Evolutionary conservation across 2,888 invertebrate genomes (phyloP).

Genomic region (Apodemia zela): DNA sequence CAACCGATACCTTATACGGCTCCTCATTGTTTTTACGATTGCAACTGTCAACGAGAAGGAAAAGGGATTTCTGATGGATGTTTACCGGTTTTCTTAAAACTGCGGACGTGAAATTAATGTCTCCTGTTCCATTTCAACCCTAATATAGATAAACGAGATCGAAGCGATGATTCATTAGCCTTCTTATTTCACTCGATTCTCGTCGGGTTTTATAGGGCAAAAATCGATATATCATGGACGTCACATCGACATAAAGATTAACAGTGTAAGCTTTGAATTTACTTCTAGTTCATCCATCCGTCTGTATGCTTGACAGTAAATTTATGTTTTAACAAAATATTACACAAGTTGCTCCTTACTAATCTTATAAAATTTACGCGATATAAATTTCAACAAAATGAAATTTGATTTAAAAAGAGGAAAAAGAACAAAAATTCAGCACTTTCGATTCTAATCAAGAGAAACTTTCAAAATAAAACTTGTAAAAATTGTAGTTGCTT

Average conservation of each 20-base stretch:
- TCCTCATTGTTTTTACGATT: constrained; percentile 57
- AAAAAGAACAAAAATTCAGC: too few species aligned
- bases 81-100: constrained; percentile 40
- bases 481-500: too few species aligned
- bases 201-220: neutral
- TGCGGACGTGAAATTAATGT: constrained; percentile 30
- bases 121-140: constrained; percentile 18
- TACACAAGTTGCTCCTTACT: too few species aligned
- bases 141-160: constrained; percentile 17
- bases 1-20: constrained; percentile 32
- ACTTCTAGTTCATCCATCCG: neutral
- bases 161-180: constrained; percentile 5
- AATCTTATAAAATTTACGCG: too few species aligned
- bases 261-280: constrained; percentile 4
- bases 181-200: constrained; percentile 10
- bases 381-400: too few species aligned
- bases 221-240: constrained; percentile 11
- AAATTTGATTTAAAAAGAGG: too few species aligned
- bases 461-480: too few species aligned
- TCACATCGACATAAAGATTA: neutral
- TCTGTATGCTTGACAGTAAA: neutral
- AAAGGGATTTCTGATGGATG: constrained; percentile 35
- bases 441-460: too few species aligned
- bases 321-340: constrained; percentile 4
- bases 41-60: constrained; percentile 35